Base-by-base conservation (phyloP, 2,888 invertebrate species). In the Ellobium chinense region DNA sequence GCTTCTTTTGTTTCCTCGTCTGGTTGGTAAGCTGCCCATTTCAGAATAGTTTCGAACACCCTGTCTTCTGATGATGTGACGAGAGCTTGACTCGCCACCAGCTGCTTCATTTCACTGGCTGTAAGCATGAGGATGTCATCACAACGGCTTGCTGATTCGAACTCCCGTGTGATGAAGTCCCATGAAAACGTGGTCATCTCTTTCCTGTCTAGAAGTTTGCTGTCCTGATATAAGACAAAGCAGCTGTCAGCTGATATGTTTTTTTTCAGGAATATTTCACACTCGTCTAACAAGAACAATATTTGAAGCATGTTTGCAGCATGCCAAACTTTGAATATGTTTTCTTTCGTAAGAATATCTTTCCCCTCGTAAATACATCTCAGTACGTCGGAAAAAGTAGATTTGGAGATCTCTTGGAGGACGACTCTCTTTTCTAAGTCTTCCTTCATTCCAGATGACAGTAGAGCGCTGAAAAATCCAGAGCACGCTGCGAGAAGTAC, bases 311-410 rank as follows among this genome's bases (percentile, higher is more conserved):
- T 29, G 36, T 73, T 58, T 12, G 60, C 73, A 18, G 60, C 60
- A 14, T 56, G 58, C 73, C 73, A 73, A 21, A 73, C n/a, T 21
- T 73, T 60, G n/a, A 73, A 60, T 7, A 73, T 21, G 73, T 73
- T 73, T 21, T 36, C 60, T 12, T 73, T 34, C 2, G 27, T 58
- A 1, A 73, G n/a, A n/a, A 36, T 27, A 24, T 34, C n/a, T 21
- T 24, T 31, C 24, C 73, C 73, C 18, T n/a, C 27, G n/a, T 73
- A 73, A 3, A 73, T 58, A 36, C 60, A 58, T 1, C 31, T 36
- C n/a, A 73, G 37, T 3, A 73, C 14, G 2, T 56, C 36, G 21
- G 58, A 4, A 73, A 73, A 73, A 14, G 73, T 60, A 1, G 58
- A n/a, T 14, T 21, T 5, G 2, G 58, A 36, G n/a, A 73, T 58